These are phyloP conservation scores for Xerus rutilus DNA, from an alignment of 2,797 vertebrate genomes.

Conservation along the genomic window DNA sequence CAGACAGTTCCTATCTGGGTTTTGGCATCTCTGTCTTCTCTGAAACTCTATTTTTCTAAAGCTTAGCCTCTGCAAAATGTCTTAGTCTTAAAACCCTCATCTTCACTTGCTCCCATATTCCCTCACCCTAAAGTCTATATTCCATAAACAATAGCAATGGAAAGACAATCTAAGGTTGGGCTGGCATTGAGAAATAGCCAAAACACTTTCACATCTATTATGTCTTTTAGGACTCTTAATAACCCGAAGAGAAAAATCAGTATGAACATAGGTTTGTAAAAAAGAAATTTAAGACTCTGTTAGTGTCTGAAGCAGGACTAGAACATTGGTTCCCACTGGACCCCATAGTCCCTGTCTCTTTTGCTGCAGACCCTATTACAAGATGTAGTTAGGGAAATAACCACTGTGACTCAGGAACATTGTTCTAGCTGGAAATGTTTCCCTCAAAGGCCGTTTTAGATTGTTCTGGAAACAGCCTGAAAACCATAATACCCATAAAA, in stretches of 20 bases:
- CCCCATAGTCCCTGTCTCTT: neutral
- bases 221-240: neutral
- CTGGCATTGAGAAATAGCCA: neutral
- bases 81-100: neutral
- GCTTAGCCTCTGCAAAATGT: neutral
- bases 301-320: neutral
- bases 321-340: neutral
- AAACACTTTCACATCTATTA: neutral
- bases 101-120: neutral
- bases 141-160: neutral
- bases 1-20: neutral
- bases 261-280: neutral
- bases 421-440: neutral
- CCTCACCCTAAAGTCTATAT: neutral
- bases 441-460: neutral
- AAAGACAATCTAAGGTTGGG: neutral
- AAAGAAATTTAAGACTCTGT: neutral
- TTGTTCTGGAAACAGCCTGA: slow-evolving; percentile 45
- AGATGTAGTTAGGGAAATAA: neutral
- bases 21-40: neutral
- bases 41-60: neutral
- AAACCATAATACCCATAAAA: neutral
- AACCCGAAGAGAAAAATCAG: neutral
- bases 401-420: neutral
- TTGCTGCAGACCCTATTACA: neutral